Percentiles rank a stretch among this genome's conserved stretches.
Evolutionary conservation across 2,113 vertebrate genomes (phyloP).

Genomic region (Pleuronectes platessa): DNA sequence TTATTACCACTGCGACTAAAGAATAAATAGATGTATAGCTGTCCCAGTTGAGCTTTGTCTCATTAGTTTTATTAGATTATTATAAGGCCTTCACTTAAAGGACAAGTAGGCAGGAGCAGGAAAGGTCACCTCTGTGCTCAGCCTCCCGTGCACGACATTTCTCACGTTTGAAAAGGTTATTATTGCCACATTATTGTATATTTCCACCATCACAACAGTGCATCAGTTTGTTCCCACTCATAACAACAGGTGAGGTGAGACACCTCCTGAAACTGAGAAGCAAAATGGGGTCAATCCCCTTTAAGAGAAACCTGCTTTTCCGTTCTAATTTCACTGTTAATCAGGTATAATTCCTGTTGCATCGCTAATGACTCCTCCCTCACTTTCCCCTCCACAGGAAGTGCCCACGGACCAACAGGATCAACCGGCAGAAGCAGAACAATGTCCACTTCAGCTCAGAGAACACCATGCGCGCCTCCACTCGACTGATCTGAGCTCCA

Average conservation of each 20-base stretch:
- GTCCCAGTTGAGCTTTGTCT: too few species aligned
- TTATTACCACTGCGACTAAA: too few species aligned
- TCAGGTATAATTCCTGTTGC: too few species aligned
- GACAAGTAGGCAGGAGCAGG: background rate
- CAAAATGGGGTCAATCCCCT: too few species aligned
- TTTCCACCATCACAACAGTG: background rate
- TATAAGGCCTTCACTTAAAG: background rate
- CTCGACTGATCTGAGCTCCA: slow-evolving; percentile 93
- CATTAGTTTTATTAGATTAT: background rate
- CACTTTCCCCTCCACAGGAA: slow-evolving; percentile 84
- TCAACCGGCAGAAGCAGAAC: slow-evolving; percentile 99
- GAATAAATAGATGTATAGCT: too few species aligned
- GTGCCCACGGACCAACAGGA: slow-evolving; percentile 98
- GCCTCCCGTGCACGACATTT: background rate
- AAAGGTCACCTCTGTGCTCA: background rate
- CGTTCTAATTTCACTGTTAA: too few species aligned
- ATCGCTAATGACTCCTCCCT: slow-evolving; percentile 3
- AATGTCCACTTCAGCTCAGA: slow-evolving; percentile 99
- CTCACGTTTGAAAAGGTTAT: background rate
- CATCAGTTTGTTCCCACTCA: background rate
- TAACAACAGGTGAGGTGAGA: too few species aligned
- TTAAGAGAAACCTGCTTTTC: too few species aligned
- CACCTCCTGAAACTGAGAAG: too few species aligned
- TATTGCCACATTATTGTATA: background rate
- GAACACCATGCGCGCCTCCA: slow-evolving; percentile 98